Percentiles rank a stretch among this genome's conserved stretches.
These are phyloP conservation scores for Drosophila ogumai DNA, from an alignment of 1,140 invertebrate species.

Conservation along the genomic window DNA sequence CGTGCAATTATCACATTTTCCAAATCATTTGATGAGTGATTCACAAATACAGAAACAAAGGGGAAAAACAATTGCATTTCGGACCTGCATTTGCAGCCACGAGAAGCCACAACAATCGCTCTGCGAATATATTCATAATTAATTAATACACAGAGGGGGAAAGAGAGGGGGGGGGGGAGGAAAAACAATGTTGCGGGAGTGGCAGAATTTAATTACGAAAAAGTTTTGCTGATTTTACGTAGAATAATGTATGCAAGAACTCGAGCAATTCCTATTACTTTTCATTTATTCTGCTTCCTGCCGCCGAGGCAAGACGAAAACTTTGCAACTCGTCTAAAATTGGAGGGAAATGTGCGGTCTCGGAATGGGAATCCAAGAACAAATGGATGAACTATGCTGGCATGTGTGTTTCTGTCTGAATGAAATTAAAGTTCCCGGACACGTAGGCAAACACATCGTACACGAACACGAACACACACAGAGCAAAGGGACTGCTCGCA, in stretches of 20 bases:
- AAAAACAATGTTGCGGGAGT: slow-evolving; percentile 2
- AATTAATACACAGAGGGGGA: slow-evolving; percentile 1
- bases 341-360: slow-evolving; percentile 2
- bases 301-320: background rate
- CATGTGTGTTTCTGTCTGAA: slow-evolving; percentile 12
- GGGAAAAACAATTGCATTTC: slow-evolving; percentile 27
- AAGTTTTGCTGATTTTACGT: slow-evolving; percentile 29
- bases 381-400: slow-evolving; percentile 44
- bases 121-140: slow-evolving; percentile 40
- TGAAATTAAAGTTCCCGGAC: slow-evolving; percentile 51
- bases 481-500: background rate
- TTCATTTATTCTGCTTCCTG: slow-evolving; percentile 30
- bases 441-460: slow-evolving; percentile 59
- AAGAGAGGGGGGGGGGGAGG: background rate
- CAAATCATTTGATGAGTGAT: slow-evolving; percentile 43
- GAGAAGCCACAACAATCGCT: slow-evolving; percentile 13
- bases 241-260: slow-evolving; percentile 39
- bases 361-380: slow-evolving; percentile 19
- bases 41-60: background rate
- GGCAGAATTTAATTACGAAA: slow-evolving; percentile 34
- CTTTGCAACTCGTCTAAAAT: slow-evolving; percentile 24
- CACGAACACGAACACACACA: slow-evolving; percentile 15
- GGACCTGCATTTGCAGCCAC: slow-evolving; percentile 2
- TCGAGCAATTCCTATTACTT: slow-evolving; percentile 27
- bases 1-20: slow-evolving; percentile 54